These are phyloP conservation scores for Phyllotreta striolata DNA, from an alignment of 2,888 invertebrate species.

Conservation along the genomic window DNA sequence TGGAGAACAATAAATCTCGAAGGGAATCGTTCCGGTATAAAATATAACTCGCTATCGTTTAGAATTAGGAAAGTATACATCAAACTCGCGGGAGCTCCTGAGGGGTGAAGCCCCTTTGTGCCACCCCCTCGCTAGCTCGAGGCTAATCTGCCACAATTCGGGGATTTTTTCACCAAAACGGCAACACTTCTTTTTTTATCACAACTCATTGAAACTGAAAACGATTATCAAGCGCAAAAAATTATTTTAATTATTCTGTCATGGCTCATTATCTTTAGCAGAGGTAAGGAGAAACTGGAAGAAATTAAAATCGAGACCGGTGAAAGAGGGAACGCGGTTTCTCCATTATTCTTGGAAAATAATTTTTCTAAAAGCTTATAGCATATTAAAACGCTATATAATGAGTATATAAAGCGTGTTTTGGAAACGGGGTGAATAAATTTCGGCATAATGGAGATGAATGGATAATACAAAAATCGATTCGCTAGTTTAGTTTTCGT, in stretches of 20 bases:
- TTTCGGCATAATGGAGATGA: conserved; percentile 47
- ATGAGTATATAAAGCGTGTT: conserved; percentile 43
- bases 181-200: too few species aligned
- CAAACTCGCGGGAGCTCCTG: too few species aligned
- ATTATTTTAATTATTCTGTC: too few species aligned
- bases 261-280: too few species aligned
- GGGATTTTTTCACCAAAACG: too few species aligned
- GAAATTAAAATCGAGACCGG: conserved; percentile 11
- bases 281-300: neutral
- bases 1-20: conserved; percentile 16
- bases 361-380: conserved; percentile 30
- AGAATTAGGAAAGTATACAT: conserved; percentile 7
- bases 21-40: conserved; percentile 5
- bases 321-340: conserved; percentile 5
- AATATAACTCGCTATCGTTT: conserved; percentile 2
- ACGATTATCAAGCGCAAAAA: too few species aligned
- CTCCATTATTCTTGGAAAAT: conserved; percentile 23
- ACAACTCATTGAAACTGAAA: too few species aligned
- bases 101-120: too few species aligned
- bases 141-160: too few species aligned
- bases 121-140: too few species aligned
- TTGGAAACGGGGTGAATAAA: conserved; percentile 45
- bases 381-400: conserved; percentile 37
- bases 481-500: conserved; percentile 11
- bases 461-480: conserved; percentile 45